A percentile compares a stretch with the other conserved stretches of the same genome.
Evolutionary conservation across 2,888 invertebrate genomes (phyloP).

Genomic region (Diabrotica balteata): DNA sequence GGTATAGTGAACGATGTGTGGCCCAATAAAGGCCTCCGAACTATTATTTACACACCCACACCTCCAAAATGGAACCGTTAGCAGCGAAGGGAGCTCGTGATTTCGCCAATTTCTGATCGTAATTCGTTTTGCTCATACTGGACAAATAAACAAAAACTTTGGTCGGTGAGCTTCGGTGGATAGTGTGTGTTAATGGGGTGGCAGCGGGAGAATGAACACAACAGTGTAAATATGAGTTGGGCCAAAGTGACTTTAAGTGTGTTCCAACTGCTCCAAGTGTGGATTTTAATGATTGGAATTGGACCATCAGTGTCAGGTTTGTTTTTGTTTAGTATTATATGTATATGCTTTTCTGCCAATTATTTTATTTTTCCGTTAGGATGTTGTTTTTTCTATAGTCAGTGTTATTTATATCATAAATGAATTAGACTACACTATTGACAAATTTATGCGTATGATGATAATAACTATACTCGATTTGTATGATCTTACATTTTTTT

Average conservation of each 20-base stretch:
- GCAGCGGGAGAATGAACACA: slow-evolving; percentile 5
- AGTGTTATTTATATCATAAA: too few relatives aligned
- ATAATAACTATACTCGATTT: too few relatives aligned
- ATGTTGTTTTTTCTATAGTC: too few relatives aligned
- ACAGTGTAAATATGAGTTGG: slow-evolving; percentile 43
- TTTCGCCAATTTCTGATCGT: slow-evolving; percentile 27
- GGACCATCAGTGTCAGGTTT: slow-evolving; percentile 46
- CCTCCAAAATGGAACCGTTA: slow-evolving; percentile 14
- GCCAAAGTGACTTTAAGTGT: slow-evolving; percentile 42
- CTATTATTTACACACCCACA: slow-evolving; percentile 30
- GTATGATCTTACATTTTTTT: too few relatives aligned
- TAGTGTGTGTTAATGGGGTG: slow-evolving; percentile 21
- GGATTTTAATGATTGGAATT: slow-evolving; percentile 42
- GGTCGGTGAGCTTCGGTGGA: slow-evolving; percentile 15
- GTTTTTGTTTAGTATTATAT: slow-evolving; percentile 25
- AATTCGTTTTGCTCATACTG: slow-evolving; percentile 26
- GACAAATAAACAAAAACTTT: slow-evolving; percentile 32
- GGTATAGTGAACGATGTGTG: slow-evolving; percentile 33
- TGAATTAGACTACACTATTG: too few relatives aligned
- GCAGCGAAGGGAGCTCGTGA: slow-evolving; percentile 12
- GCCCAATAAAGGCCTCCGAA: slow-evolving; percentile 29
- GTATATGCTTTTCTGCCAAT: too few relatives aligned
- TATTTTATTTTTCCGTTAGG: too few relatives aligned
- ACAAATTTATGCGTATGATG: too few relatives aligned
- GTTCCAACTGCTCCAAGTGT: slow-evolving; percentile 45